phyloP scores from a whole-genome alignment of 2,888 invertebrate species.

The Lasioglossum calceatum region DNA sequence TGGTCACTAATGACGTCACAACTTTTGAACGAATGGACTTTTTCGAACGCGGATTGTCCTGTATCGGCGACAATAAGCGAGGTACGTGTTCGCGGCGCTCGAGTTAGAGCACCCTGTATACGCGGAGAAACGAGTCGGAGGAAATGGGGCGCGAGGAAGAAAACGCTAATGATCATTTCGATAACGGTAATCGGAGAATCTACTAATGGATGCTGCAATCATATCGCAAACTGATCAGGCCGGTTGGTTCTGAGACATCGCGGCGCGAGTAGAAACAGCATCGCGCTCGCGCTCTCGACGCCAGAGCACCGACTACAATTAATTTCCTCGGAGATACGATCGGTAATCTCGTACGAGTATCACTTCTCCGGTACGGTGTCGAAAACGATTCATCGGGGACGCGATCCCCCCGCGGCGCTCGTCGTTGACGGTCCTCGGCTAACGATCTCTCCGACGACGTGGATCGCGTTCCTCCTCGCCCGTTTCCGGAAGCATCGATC shows the following conservation, averaged over 20 bases:
- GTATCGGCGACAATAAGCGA: no score
- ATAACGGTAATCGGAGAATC: neutral
- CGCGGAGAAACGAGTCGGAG: neutral
- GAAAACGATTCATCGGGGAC: conserved; percentile 21
- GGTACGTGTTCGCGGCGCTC: neutral
- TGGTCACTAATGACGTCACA: no score
- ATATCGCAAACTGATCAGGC: neutral
- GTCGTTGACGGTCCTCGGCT: conserved; percentile 8
- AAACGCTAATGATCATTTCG: neutral
- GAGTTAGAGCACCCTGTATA: neutral
- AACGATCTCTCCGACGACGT: neutral
- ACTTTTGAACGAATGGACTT: no score
- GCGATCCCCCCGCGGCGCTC: neutral
- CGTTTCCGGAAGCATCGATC: conserved; percentile 26
- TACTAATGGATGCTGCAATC: conserved; percentile 13
- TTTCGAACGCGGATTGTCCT: no score
- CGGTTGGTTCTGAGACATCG: neutral
- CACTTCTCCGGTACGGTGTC: conserved; percentile 12
- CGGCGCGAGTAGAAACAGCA: neutral
- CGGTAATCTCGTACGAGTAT: conserved; percentile 29
- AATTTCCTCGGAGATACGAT: conserved; percentile 32
- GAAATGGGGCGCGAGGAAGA: neutral
- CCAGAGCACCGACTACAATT: conserved; percentile 12
- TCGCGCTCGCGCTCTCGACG: neutral
- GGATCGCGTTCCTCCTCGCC: neutral